Base-by-base conservation (phyloP, 2,888 invertebrate species). In the Pammene aurita region DNA sequence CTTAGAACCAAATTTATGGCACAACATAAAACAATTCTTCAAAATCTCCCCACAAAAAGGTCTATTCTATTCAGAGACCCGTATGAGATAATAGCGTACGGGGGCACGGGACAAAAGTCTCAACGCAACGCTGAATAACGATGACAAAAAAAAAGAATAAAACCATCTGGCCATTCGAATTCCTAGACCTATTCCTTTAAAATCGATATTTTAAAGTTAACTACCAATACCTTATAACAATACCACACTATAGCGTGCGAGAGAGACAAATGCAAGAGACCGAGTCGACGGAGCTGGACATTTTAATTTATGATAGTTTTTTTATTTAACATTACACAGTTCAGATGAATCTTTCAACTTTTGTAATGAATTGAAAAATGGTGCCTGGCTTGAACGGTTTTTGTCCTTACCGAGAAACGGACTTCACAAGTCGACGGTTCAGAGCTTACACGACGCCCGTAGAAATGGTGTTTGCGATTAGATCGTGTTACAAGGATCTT, bases 301-400 rank as follows among this genome's bases (percentile, higher is more conserved):
- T 92, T 90, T 89, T 90, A 92, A 92, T 92, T 92, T 92, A 92
- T 90, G 92, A 84, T 82, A 78, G 78, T 80, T 86, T 89, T 90
- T 90, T 89, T 85, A 83, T 84, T 79, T 77, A 82, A 80, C 82
- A 82, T 78, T 80, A 84, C 85, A 82, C 82, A 85, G 87, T 86
- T 85, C 84, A 87, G 89, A 91, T 87, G 91, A 88, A 89, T 90
- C 90, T 90, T 84, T 87, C 80, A 83, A 87, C 87, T 90, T 87
- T 87, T 89, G 88, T 89, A 88, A 89, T 89, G 88, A 87, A 90
- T 89, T 90, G 90, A 88, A 88, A 88, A 87, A 92, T 91, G 84
- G 87, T 80, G 82, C 81, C 83, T 79, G 81, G 79, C 80, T 87
- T 80, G 83, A 83, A 84, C 76, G 77, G 84, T 87, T 88, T 88